Evolutionary conservation across 2,797 vertebrate genomes (phyloP), one percentile per base, ranked within the genome.

Genomic region (Macroramphosus scolopax): DNA sequence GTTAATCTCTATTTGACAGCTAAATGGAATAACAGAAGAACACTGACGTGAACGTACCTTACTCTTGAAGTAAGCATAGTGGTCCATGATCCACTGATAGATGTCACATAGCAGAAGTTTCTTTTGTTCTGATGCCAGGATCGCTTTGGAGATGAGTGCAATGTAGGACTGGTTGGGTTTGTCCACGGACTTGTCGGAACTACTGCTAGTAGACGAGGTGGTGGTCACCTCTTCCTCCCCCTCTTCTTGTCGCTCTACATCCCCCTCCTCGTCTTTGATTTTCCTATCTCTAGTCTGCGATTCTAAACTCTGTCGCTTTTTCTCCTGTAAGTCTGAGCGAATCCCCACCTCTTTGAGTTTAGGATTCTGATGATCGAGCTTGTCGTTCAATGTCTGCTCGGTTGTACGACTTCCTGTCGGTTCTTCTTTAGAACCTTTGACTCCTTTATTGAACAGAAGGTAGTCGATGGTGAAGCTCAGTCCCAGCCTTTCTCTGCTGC

Each of bases 41-140:
- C 25, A 25, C 5, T 28, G 5, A n/a, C 1, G 3, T 15, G 32
- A 50, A 61, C 72, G 17, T 77, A 93, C 92, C 91, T 92, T 92
- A 59, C 90, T 92, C 80, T 91, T 91, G 77, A 93, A 93, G 84
- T 93, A 93, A 1, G 92, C 88, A 57, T 90, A 92, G 36, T 89
- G 82, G 51, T 93, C 91, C 92, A 92, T 92, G 82, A 93, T 93
- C 92, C 92, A 93, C 66, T 92, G 91, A 78, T 93, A 93, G 83
- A 94, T 94, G 55, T 94, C 92, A 11, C 91, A 92, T 1, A 93
- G 83, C 67, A 92, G 69, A 37, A 92, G 85, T 66, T 92, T 93
- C 80, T 92, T 92, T 38, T 90, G 87, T 0, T 87, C 80, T 0
- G 91, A 93, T 0, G 89, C 88, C 64, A 94, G 83, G 73, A 93